These are phyloP conservation scores for Cremastobaeus sp. DNA, from an alignment of 2,888 invertebrate species.

Conservation along the genomic window DNA sequence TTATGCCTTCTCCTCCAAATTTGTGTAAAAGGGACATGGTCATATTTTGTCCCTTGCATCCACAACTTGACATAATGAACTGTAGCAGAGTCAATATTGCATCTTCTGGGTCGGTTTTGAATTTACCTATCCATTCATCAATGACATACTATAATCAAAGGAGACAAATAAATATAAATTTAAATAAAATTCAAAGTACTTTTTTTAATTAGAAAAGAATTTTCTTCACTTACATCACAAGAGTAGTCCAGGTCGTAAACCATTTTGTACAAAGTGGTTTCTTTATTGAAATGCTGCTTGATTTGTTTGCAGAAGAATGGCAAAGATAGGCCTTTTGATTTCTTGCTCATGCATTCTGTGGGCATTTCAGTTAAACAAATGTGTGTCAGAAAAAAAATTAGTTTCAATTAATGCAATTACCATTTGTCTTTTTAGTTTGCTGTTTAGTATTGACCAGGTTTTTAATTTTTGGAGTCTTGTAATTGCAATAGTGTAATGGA, in stretches of 20 bases:
- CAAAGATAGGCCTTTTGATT: too few species aligned
- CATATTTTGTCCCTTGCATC: slow-evolving; percentile 23
- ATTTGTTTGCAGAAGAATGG: too few species aligned
- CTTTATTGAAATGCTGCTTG: slow-evolving; percentile 17
- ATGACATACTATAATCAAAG: slow-evolving; percentile 14
- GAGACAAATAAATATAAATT: background rate
- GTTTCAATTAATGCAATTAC: too few species aligned
- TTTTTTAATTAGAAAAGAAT: background rate
- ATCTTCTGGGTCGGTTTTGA: slow-evolving; percentile 7
- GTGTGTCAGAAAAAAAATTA: too few species aligned
- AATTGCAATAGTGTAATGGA: too few species aligned
- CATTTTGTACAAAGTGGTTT: slow-evolving; percentile 25
- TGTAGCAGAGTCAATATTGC: slow-evolving; percentile 20
- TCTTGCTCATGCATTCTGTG: too few species aligned
- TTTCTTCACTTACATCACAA: slow-evolving; percentile 4
- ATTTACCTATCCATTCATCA: slow-evolving; percentile 18
- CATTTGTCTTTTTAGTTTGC: too few species aligned
- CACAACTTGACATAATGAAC: slow-evolving; percentile 32
- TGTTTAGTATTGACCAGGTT: too few species aligned
- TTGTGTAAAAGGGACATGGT: background rate
- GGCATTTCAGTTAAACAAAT: too few species aligned
- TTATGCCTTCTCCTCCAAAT: background rate
- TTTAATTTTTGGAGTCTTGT: too few species aligned
- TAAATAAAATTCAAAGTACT: background rate
- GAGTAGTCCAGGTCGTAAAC: slow-evolving; percentile 20